Percentiles rank a stretch among this genome's conserved stretches.
Conservation (phyloP, 1,140 invertebrate species). For the Thalassaphorura encarpata region DNA sequence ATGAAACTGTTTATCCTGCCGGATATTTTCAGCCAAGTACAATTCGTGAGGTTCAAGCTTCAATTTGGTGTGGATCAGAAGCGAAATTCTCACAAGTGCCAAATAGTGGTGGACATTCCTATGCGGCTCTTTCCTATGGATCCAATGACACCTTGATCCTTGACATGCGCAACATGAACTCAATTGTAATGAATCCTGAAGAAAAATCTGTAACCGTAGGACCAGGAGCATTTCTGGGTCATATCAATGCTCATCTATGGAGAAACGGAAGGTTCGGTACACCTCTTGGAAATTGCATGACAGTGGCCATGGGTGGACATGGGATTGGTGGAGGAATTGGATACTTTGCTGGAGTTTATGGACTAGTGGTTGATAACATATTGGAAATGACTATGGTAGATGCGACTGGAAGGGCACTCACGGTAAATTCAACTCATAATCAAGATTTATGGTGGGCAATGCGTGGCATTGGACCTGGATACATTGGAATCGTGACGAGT, state of each 20-base stretch:
- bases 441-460: background rate
- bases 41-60: background rate
- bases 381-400: background rate
- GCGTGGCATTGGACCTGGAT: background rate
- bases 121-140: background rate
- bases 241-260: background rate
- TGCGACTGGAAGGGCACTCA: background rate
- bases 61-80: background rate
- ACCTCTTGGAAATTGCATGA: background rate
- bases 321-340: background rate
- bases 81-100: background rate
- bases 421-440: no score
- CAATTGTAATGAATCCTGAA: background rate
- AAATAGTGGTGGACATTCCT: slow-evolving; percentile 4
- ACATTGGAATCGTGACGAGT: no score
- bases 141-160: background rate
- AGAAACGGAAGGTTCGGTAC: background rate
- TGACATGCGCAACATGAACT: background rate
- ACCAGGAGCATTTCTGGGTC: background rate
- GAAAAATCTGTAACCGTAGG: background rate
- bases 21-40: background rate
- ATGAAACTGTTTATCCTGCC: background rate
- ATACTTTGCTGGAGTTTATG: background rate
- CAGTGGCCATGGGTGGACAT: background rate
- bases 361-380: background rate